phyloP scores from a whole-genome alignment of 2,113 vertebrate species.

The Pardalotus punctatus region DNA sequence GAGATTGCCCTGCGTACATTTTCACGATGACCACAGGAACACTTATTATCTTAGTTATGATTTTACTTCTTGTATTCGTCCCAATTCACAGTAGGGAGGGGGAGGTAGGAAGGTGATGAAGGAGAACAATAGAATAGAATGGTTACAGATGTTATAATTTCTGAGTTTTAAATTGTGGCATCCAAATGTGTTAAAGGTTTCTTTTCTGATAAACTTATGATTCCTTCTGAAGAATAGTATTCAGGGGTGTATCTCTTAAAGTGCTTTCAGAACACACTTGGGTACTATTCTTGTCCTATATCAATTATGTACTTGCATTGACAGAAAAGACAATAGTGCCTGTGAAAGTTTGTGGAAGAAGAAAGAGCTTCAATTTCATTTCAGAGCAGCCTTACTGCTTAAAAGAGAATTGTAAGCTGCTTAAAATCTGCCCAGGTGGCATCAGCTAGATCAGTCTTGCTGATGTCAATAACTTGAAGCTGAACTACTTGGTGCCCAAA shows the following conservation, averaged over 20 bases:
- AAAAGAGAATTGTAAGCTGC: neutral
- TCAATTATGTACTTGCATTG: neutral
- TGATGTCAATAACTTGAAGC: constrained; percentile 12
- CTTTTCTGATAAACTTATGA: neutral
- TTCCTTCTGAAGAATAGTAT: neutral
- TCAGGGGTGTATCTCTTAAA: neutral
- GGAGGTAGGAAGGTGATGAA: neutral
- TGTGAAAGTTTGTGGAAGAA: neutral
- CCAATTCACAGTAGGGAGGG: neutral
- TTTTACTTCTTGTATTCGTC: neutral
- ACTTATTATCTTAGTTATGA: neutral
- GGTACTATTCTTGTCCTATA: neutral
- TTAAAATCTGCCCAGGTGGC: neutral
- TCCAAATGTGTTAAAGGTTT: neutral
- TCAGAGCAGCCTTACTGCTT: neutral
- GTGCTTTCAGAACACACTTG: neutral
- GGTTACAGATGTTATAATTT: neutral
- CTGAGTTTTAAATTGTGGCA: neutral
- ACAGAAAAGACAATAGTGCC: neutral
- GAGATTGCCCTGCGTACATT: neutral
- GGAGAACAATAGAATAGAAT: neutral
- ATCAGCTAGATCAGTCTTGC: neutral
- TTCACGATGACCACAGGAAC: neutral
- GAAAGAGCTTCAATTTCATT: neutral
- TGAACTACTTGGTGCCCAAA: neutral